Percentiles rank a stretch among this genome's conserved stretches.
These are phyloP conservation scores for Eurytoma adleriae DNA, from an alignment of 2,888 invertebrate species.

Conservation along the genomic window DNA sequence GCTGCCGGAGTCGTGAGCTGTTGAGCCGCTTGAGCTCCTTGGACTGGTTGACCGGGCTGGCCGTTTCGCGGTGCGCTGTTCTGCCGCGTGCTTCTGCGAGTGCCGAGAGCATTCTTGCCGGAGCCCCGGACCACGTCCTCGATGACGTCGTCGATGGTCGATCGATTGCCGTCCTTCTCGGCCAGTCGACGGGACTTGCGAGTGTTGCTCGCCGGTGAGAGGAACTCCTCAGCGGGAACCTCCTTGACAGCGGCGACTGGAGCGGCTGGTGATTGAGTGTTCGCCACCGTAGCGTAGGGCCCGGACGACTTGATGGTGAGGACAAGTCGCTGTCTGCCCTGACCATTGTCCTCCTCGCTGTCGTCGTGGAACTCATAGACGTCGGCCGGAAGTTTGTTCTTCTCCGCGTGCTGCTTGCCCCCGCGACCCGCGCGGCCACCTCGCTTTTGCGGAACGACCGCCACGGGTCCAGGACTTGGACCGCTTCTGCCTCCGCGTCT, in stretches of 20 bases:
- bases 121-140: slow-evolving; percentile 91
- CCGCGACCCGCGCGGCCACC: slow-evolving; percentile 75
- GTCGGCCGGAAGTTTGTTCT: slow-evolving; percentile 82
- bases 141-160: slow-evolving; percentile 90
- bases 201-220: slow-evolving; percentile 82
- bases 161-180: slow-evolving; percentile 86
- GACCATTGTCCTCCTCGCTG: slow-evolving; percentile 83
- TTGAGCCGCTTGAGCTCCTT: slow-evolving; percentile 56
- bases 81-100: slow-evolving; percentile 80
- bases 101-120: slow-evolving; percentile 75
- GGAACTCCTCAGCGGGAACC: slow-evolving; percentile 79
- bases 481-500: slow-evolving; percentile 76
- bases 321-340: slow-evolving; percentile 84
- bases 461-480: slow-evolving; percentile 12
- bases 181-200: slow-evolving; percentile 89
- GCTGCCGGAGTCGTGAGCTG: slow-evolving; percentile 62
- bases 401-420: slow-evolving; percentile 75
- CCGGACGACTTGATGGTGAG: slow-evolving; percentile 88
- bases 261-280: slow-evolving; percentile 73
- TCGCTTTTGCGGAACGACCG: slow-evolving; percentile 61
- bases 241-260: slow-evolving; percentile 77
- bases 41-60: background rate
- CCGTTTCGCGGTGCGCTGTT: slow-evolving; percentile 69
- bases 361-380: slow-evolving; percentile 95
- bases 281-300: slow-evolving; percentile 69